Base-by-base conservation (phyloP, 2,113 vertebrate species). In the Microtus richardsoni region DNA sequence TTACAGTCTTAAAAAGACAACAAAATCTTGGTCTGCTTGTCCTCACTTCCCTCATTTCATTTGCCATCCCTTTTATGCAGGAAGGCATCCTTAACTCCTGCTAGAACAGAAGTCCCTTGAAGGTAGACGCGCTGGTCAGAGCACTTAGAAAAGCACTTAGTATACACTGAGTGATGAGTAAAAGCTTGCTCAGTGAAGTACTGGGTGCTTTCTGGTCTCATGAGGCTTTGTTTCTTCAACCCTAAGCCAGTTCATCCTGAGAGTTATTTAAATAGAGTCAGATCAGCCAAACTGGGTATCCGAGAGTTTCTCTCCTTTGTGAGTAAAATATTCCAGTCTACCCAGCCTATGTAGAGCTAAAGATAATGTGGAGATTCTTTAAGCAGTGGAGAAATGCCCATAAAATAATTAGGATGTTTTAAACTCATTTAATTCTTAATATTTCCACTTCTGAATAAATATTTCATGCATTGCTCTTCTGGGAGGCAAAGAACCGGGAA, bases 371-470 rank as follows among this genome's bases (percentile, higher is more conserved):
- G 71, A 96, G 7, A 88, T 93, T 94, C 58, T 86, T 89, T 92
- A 94, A 95, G 68, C 79, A 95, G 64, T 68, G 33, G 41, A 90
- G 54, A 87, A 91, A 97, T 91, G 58, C 82, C 82, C 44, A 68
- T 95, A 96, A 89, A 95, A 75, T 95, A 97, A 98, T 97, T 97
- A 95, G 91, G 39, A 68, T 95, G 82, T 64, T 79, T 97, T 96
- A 93, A 97, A 96, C 92, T 96, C 66, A 94, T 84, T 96, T 97
- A 96, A 91, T 97, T 97, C 93, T 96, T 96, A 95, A 95, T 94
- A 97, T 97, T 96, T 96, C 39, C 95, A 97, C 93, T 97, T 97
- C 96, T 96, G 91, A 96, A 97, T 97, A 97, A 96, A 97, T 97
- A 97, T 97, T 97, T 97, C 47, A 97, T 97, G 89, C 70, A 92